These are phyloP conservation scores for Nemapogon koenigi DNA, from an alignment of 2,888 invertebrate species.

Conservation along the genomic window DNA sequence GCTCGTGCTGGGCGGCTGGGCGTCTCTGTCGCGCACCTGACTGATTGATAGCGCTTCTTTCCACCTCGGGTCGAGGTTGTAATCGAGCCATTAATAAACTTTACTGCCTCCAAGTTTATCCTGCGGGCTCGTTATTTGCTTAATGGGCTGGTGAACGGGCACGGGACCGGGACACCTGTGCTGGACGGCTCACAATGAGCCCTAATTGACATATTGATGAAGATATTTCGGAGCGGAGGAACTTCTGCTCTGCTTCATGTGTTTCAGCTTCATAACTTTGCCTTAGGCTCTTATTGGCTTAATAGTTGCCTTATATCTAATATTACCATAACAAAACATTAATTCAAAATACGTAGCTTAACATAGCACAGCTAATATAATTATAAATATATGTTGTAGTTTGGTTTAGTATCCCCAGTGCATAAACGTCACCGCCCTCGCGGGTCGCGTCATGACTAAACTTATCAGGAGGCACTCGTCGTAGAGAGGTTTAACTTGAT, in stretches of 20 bases:
- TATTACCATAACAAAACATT: no score
- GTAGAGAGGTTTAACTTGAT: conserved; percentile 39
- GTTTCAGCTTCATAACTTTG: no score
- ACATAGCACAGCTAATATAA: no score
- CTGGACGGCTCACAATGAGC: conserved; percentile 35
- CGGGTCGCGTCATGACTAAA: conserved; percentile 5
- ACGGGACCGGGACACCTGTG: conserved; percentile 43
- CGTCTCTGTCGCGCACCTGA: conserved; percentile 56
- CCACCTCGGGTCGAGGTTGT: conserved; percentile 64
- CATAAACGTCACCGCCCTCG: conserved; percentile 3
- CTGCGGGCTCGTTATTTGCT: conserved; percentile 60
- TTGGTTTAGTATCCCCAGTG: no score
- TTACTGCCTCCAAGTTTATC: conserved; percentile 62
- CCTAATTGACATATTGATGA: conserved; percentile 49
- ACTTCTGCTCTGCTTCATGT: no score
- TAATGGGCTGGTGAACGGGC: conserved; percentile 58
- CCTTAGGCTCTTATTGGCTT: no score
- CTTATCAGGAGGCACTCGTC: conserved; percentile 28
- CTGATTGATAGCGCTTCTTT: conserved; percentile 66
- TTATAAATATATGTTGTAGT: no score
- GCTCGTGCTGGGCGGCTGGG: conserved; percentile 9
- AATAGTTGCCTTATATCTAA: no score
- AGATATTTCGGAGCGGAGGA: conserved; percentile 25
- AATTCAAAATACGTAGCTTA: no score
- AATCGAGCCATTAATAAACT: conserved; percentile 66